Evolutionary conservation across 2,797 vertebrate species (phyloP).

Genomic region (Lagocephalus sceleratus): DNA sequence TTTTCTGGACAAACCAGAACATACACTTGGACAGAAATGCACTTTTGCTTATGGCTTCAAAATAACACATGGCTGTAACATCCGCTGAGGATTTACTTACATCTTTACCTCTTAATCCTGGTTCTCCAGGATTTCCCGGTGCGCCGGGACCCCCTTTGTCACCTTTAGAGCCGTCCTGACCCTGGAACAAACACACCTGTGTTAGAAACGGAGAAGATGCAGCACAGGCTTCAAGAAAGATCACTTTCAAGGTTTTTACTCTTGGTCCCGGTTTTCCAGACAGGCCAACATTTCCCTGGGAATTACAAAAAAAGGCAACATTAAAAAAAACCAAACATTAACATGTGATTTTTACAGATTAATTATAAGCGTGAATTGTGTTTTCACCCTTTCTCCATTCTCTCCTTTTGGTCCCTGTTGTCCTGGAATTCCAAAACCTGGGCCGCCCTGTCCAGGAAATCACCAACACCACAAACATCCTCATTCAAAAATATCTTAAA

Average conservation of each 20-base stretch:
- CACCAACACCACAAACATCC: constrained; percentile 2
- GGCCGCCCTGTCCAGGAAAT: constrained; percentile 75
- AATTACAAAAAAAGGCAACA: constrained; percentile 29
- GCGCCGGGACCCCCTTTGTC: constrained; percentile 75
- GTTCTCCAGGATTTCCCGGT: constrained; percentile 75
- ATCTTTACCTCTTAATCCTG: constrained; percentile 94
- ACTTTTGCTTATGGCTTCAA: constrained; percentile 4
- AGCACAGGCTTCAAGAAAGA: background rate
- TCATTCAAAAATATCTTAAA: background rate
- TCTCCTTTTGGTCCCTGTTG: constrained; percentile 85
- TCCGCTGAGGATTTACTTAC: constrained; percentile 84
- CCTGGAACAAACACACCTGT: constrained; percentile 66
- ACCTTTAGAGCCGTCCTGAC: constrained; percentile 78
- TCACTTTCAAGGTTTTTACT: constrained; percentile 58
- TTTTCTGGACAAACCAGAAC: background rate
- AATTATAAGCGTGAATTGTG: background rate
- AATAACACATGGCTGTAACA: constrained; percentile 34
- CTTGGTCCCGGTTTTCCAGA: constrained; percentile 88
- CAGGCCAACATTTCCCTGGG: constrained; percentile 88
- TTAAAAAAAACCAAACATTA: background rate
- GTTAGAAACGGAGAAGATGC: background rate
- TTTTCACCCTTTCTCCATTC: constrained; percentile 85
- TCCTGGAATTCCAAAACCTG: constrained; percentile 89
- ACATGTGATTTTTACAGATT: background rate
- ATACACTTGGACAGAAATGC: constrained; percentile 7